Evolutionary conservation across 2,113 vertebrate genomes (phyloP), one percentile per base, ranked within the genome.

Genomic region (Craseonycteris thonglongyai): DNA sequence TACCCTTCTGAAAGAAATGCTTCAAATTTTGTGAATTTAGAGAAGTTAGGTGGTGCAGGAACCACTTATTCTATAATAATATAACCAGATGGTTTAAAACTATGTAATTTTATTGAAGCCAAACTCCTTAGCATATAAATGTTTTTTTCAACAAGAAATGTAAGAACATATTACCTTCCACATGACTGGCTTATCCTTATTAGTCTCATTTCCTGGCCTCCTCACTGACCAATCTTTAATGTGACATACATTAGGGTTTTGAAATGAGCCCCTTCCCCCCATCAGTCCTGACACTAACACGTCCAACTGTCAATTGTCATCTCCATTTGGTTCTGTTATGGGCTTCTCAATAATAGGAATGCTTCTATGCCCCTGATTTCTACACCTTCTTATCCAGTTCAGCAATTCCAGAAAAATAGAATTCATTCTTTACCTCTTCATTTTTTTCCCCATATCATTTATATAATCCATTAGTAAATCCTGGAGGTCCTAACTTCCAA

Each of bases 121-220:
- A 72, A 88, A 90, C 76, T 80, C 40, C 88, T 88, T 96, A 95
- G 63, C 51, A 88, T 88, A 49, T 56, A 95, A 80, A 91, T 85
- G 45, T 54, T 84, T 91, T n/a, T 88, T 85, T 85, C 40, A 87
- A 61, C 42, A 42, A 87, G n/a, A 78, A 33, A 95, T 94, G 68
- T 12, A 85, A 72, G 47, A 95, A 91, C 15, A 59, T 28, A 47
- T 19, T 38, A 56, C 58, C 8, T 51, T 89, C 33, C 30, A 6
- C 12, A 30, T 51, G 24, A 28, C 2, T 45, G 22, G 11, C 22
- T 63, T 81, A 13, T 72, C 38, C 19, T 69, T 49, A 3, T 66
- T 33, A 66, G 3, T 49, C 35, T 78, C 15, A 63, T 83, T 76
- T 28, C 16, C 47, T 90, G 7, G 0, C 7, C 28, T 83, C 14